Base-by-base conservation (phyloP, 2,797 vertebrate species). In the Semotilus atromaculatus region DNA sequence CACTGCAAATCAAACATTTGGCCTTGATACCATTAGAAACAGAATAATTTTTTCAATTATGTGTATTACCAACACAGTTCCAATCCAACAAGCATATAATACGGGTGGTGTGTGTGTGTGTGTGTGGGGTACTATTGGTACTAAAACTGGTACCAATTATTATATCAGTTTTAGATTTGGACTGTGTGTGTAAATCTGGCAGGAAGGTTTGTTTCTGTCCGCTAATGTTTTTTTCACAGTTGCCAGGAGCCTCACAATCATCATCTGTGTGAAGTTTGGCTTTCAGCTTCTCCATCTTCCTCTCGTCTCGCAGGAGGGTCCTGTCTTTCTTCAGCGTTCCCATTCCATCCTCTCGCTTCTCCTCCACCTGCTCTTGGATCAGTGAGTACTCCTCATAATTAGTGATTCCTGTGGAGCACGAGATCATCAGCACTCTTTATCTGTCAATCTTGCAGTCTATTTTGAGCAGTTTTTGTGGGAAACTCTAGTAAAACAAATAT, bases 361-460 rank as follows among this genome's bases (percentile, higher is more conserved):
- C 98, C 86, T 99, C 98, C 0, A 94, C 89, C 80, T 93, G 92
- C 84, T 99, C 98, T 89, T 98, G 98, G 90, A 99, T 99, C 93
- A 99, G 95, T 40, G 98, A 99, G 91, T 99, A 99, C 91, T 99
- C 98, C 93, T 99, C 98, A 80, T 99, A 99, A 95, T 99, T 99
- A n/a, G 98, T 99, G 92, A 99, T 99, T 91, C 98, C 98, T 99
- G 92, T 82, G 73, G 77, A 76, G 19, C 62, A 73, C 31, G 55
- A 84, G 80, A 83, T 40, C 80, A 51, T 45, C 43, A 55, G 66
- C 8, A 18, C 53, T 55, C 48, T 53, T 23, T 8, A 18, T 70
- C 36, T 40, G 51, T 23, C 62, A 34, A 26, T 48, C 29, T 72
- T 29, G 38, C 29, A 38, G 14, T 48, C 23, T 51, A 3, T 18